phyloP scores from a whole-genome alignment of 2,888 invertebrate species.

The Caenorhabditis angaria region DNA sequence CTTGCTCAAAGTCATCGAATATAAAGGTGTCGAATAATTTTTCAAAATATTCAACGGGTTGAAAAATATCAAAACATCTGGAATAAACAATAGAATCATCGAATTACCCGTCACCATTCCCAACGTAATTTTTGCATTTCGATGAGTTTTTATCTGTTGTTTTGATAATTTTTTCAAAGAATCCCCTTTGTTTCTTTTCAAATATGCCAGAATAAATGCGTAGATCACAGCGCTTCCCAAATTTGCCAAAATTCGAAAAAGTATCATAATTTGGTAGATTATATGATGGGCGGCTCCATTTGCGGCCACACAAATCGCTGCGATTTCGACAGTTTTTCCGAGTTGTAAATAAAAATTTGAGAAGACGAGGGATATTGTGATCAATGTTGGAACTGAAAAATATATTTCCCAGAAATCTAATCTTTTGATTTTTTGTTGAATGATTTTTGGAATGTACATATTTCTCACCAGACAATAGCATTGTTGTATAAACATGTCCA shows the following conservation, averaged over 20 bases:
- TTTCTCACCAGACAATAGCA: conserved; percentile 12
- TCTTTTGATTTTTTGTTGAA: too few relatives aligned
- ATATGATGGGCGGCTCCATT: conserved; percentile 52
- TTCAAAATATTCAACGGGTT: conserved; percentile 44
- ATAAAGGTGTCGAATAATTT: conserved; percentile 44
- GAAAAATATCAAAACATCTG: conserved; percentile 43
- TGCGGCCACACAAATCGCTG: conserved; percentile 42
- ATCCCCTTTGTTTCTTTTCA: conserved; percentile 32
- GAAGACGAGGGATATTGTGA: conserved; percentile 20
- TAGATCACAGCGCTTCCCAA: conserved; percentile 43
- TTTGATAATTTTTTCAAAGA: conserved; percentile 21
- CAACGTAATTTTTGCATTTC: conserved; percentile 47
- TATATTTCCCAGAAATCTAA: too few relatives aligned
- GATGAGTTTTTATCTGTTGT: conserved; percentile 43
- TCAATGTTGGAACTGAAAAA: conserved; percentile 20
- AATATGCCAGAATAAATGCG: conserved; percentile 37
- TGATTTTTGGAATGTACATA: too few relatives aligned
- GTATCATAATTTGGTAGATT: conserved; percentile 44
- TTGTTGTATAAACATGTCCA: conserved; percentile 33
- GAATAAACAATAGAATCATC: conserved; percentile 42
- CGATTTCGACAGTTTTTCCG: conserved; percentile 14
- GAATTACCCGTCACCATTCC: conserved; percentile 46
- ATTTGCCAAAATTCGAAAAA: conserved; percentile 43
- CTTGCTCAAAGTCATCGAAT: conserved; percentile 53
- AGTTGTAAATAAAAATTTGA: conserved; percentile 34